phyloP scores from a whole-genome alignment of 2,113 vertebrate genomes.

The Pithys albifrons region DNA sequence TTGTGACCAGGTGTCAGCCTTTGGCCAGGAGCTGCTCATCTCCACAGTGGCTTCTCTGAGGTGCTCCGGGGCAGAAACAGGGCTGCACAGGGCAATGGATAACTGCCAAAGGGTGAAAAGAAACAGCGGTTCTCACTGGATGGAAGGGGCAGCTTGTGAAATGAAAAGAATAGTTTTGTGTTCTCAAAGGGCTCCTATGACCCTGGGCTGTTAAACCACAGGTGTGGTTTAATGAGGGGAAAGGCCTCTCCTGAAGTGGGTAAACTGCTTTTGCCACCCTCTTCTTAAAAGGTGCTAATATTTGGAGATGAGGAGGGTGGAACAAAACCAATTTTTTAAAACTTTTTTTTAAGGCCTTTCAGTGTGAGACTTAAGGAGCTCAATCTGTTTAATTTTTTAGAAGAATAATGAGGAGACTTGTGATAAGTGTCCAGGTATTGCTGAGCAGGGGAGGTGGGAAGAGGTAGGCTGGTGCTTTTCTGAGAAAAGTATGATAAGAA shows the following conservation, averaged over 20 bases:
- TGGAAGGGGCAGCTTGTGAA: neutral
- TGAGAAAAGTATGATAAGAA: neutral
- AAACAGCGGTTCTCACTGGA: neutral
- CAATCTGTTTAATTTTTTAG: neutral
- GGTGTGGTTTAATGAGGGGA: neutral
- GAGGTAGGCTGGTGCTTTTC: neutral
- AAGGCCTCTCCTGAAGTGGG: neutral
- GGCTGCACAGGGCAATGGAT: neutral
- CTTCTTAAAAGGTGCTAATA: neutral
- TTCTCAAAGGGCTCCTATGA: neutral
- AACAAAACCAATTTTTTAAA: neutral
- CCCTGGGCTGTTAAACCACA: neutral
- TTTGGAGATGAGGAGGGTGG: neutral
- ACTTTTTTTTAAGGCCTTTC: neutral
- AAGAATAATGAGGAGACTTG: neutral
- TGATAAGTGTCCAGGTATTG: neutral
- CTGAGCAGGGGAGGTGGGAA: neutral
- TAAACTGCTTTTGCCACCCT: neutral
- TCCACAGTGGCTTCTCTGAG: neutral
- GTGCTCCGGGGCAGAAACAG: neutral
- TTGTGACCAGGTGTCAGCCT: neutral
- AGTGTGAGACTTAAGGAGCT: neutral
- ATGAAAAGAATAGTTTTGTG: accelerated
- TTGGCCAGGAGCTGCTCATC: neutral
- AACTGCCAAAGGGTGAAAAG: neutral